Evolutionary conservation across 2,888 invertebrate genomes (phyloP), one percentile per base, ranked within the genome.

Genomic region (Chymomyza procnemis): DNA sequence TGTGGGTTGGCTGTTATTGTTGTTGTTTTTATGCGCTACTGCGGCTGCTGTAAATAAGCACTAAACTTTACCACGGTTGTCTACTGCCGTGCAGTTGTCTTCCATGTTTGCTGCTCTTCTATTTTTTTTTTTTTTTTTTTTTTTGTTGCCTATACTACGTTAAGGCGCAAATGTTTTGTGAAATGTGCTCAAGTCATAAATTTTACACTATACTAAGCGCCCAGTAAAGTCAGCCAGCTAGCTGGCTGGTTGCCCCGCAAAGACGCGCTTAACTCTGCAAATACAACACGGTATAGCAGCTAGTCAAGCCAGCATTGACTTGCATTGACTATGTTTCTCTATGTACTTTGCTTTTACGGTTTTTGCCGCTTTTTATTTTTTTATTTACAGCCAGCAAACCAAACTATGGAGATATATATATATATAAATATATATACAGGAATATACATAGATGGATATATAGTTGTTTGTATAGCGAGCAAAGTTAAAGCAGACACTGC

Each of bases 131-230:
- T 48, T 61, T 26, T 26, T 26, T 4, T 41, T 4, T 41, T 34
- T 34, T 66, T 57, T 73, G 73, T 64, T 66, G 73, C 67, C 73
- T 63, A n/a, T n/a, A n/a, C n/a, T n/a, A 64, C 66, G 71, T 71
- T 71, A 69, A 84, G 79, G 84, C 80, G 80, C 76, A 85, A 84
- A 84, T 83, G 85, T 80, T 85, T 83, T 80, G 83, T 70, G 78
- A 84, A 85, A 85, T 84, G 85, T 78, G 83, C 83, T 82, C 72
- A 73, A 84, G 85, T 84, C 83, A 85, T 84, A 84, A 84, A 84
- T 84, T 85, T 76, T 78, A 76, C 72, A 82, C 73, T 75, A 78
- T 71, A 75, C 69, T 67, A 50, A 50, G n/a, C 73, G 71, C 74
- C 61, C 60, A 26, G 26, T 4, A 26, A 26, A 26, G 26, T 26